A percentile compares a stretch with the other conserved stretches of the same genome.
phyloP scores from a whole-genome alignment of 2,797 vertebrate genomes.

The Squalus acanthias region DNA sequence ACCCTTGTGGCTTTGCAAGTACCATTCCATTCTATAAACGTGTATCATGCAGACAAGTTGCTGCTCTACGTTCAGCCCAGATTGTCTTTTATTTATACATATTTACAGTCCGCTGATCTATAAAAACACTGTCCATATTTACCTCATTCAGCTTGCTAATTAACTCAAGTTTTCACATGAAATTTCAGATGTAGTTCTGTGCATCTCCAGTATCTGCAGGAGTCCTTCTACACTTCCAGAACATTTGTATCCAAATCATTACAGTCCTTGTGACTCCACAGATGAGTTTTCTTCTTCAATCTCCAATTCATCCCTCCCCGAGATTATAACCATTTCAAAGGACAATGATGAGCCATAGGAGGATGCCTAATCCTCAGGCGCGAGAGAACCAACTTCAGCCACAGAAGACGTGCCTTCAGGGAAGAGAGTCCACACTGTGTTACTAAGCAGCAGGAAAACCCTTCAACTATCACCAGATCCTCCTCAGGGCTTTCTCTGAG shows the following conservation, averaged over 20 bases:
- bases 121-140: background rate
- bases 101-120: background rate
- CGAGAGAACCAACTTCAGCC: background rate
- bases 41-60: background rate
- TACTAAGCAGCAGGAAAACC: background rate
- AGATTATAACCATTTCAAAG: constrained; percentile 11
- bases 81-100: background rate
- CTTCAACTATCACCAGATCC: background rate
- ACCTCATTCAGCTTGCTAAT: background rate
- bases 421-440: background rate
- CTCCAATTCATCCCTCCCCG: background rate
- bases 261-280: background rate
- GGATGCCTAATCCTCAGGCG: background rate
- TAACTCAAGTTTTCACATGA: background rate
- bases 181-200: background rate
- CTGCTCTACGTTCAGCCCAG: background rate
- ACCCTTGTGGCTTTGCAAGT: background rate
- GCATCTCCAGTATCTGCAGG: background rate
- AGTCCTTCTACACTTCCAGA: background rate
- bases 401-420: background rate
- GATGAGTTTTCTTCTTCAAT: background rate
- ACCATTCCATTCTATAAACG: background rate
- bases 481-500: background rate
- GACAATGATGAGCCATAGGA: background rate
- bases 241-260: background rate